Evolutionary conservation across 2,113 vertebrate genomes (phyloP).

Genomic region (Mastomys natalensis): DNA sequence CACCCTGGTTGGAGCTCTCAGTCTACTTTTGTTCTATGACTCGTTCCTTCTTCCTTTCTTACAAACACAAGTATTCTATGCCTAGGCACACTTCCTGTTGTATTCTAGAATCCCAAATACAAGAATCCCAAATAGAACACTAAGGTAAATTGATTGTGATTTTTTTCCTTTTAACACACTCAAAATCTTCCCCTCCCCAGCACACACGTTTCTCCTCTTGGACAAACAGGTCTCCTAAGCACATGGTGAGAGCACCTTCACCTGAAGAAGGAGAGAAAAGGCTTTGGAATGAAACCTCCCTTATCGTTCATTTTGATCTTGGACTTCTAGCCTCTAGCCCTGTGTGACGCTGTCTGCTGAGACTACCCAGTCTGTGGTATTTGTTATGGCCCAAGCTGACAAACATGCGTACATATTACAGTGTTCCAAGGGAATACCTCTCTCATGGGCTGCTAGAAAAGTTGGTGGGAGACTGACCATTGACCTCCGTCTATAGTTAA

Average conservation of each 20-base stretch:
- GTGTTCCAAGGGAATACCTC: conserved; percentile 16
- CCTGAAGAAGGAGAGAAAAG: not conserved
- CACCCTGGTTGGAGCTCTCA: not conserved
- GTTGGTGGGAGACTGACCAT: not conserved
- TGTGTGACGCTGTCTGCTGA: not conserved
- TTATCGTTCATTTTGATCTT: not conserved
- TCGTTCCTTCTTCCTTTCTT: not conserved
- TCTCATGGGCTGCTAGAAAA: conserved; percentile 12
- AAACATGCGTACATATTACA: not conserved
- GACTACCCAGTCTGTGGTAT: not conserved
- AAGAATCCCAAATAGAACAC: not conserved
- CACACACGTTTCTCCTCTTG: not conserved
- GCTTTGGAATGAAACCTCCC: not conserved
- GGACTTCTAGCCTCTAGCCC: not conserved
- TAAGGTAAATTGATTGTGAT: not conserved
- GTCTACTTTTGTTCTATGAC: not conserved
- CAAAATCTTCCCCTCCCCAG: not conserved
- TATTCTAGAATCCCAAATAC: not conserved
- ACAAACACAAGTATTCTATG: not conserved
- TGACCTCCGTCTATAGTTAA: not conserved
- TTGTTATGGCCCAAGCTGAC: not conserved
- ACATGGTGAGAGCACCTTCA: not conserved
- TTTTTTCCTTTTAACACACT: not conserved
- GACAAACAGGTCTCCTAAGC: not conserved
- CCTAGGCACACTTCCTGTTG: not conserved